These are phyloP conservation scores for Orchestes rusci DNA, from an alignment of 2,888 invertebrate genomes.

Conservation along the genomic window DNA sequence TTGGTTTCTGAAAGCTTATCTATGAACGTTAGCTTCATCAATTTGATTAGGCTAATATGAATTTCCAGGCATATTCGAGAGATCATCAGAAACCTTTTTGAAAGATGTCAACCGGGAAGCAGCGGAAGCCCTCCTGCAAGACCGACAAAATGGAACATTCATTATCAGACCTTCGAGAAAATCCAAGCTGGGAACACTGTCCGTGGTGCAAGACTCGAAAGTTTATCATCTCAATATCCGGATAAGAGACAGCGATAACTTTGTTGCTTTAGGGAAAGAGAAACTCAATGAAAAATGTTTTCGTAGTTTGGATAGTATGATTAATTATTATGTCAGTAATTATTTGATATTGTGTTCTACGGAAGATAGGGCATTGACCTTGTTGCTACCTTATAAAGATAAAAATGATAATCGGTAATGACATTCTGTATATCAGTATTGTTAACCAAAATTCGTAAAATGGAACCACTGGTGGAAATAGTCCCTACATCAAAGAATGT, in stretches of 20 bases:
- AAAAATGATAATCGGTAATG: too few relatives aligned
- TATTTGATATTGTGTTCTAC: conserved; percentile 49
- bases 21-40: too few relatives aligned
- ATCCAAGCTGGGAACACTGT: conserved; percentile 46
- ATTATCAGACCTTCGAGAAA: conserved; percentile 52
- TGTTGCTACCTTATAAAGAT: conserved; percentile 44
- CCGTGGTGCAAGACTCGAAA: conserved; percentile 47
- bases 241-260: conserved; percentile 46
- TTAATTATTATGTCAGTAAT: conserved; percentile 51
- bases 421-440: too few relatives aligned
- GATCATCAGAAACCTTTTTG: conserved; percentile 47
- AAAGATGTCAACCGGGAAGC: conserved; percentile 49
- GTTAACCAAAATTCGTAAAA: too few relatives aligned
- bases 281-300: conserved; percentile 50
- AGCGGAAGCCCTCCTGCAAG: conserved; percentile 48
- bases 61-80: conserved; percentile 26
- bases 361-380: conserved; percentile 47
- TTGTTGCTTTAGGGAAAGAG: conserved; percentile 50
- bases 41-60: too few relatives aligned
- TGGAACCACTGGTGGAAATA: too few relatives aligned
- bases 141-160: conserved; percentile 54
- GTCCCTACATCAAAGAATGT: too few relatives aligned
- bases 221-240: conserved; percentile 55
- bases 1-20: too few relatives aligned
- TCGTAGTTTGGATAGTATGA: conserved; percentile 46